Conservation (phyloP, 1,140 invertebrate genomes). For the Helicoverpa zea region DNA sequence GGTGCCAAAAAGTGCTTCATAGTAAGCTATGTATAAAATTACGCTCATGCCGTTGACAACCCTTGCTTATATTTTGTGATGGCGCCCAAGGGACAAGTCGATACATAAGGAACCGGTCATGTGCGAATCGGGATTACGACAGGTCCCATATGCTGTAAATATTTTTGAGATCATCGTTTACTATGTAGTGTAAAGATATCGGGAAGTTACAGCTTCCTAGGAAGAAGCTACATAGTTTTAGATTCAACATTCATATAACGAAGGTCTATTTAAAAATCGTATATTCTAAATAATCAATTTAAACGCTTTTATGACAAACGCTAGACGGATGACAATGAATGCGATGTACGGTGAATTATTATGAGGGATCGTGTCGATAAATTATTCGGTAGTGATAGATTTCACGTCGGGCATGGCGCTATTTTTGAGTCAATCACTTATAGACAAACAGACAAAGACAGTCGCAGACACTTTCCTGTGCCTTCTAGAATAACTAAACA, state of each 20-base stretch:
- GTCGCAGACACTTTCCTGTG: slow-evolving; percentile 19
- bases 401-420: slow-evolving; percentile 7
- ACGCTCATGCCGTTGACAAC: slow-evolving; percentile 35
- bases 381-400: not conserved
- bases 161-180: slow-evolving; percentile 46
- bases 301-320: slow-evolving; percentile 3
- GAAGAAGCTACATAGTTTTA: not conserved
- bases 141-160: slow-evolving; percentile 49
- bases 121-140: slow-evolving; percentile 50
- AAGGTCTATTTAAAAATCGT: too few species aligned
- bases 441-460: slow-evolving; percentile 32
- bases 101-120: slow-evolving; percentile 50
- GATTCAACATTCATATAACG: too few species aligned
- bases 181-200: slow-evolving; percentile 39
- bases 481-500: slow-evolving; percentile 26
- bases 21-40: slow-evolving; percentile 50
- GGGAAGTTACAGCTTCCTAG: slow-evolving; percentile 12
- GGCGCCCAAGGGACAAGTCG: slow-evolving; percentile 47
- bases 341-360: not conserved
- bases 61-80: slow-evolving; percentile 50
- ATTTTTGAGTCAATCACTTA: slow-evolving; percentile 11
- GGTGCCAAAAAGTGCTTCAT: slow-evolving; percentile 25
- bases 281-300: not conserved
- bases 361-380: not conserved
- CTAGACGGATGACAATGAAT: not conserved